Conservation (phyloP, 2,888 invertebrate genomes). For the Plagodis dolabraria region DNA sequence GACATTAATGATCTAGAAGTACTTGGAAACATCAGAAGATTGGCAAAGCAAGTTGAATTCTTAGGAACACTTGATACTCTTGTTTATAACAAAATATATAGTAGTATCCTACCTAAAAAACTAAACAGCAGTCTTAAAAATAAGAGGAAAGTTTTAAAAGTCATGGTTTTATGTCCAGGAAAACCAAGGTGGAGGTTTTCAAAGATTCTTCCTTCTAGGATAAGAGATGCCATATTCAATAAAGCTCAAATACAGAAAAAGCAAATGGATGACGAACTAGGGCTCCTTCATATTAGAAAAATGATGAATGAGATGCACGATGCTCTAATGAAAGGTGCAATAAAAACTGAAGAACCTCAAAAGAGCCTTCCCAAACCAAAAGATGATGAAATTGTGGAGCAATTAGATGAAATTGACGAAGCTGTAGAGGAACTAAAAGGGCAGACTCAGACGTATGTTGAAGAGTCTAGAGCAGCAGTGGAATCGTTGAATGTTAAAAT, state of each 20-base stretch:
- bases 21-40: slow-evolving; percentile 80
- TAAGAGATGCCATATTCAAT: slow-evolving; percentile 72
- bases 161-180: slow-evolving; percentile 69
- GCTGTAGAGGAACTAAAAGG: slow-evolving; percentile 58
- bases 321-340: slow-evolving; percentile 53
- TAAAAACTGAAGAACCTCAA: slow-evolving; percentile 34
- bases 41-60: slow-evolving; percentile 84
- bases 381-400: slow-evolving; percentile 62
- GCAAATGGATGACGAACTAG: slow-evolving; percentile 64
- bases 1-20: slow-evolving; percentile 84
- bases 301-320: slow-evolving; percentile 70
- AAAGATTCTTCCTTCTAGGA: slow-evolving; percentile 62
- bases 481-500: slow-evolving; percentile 67
- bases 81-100: slow-evolving; percentile 74
- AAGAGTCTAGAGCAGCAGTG: slow-evolving; percentile 56
- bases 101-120: slow-evolving; percentile 61
- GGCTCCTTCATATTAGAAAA: slow-evolving; percentile 57
- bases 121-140: slow-evolving; percentile 63
- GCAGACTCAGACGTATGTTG: slow-evolving; percentile 53
- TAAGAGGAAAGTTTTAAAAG: slow-evolving; percentile 62
- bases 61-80: slow-evolving; percentile 79
- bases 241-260: slow-evolving; percentile 71
- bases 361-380: slow-evolving; percentile 38
- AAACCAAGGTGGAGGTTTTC: slow-evolving; percentile 61
- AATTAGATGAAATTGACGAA: slow-evolving; percentile 63